phyloP scores from a whole-genome alignment of 1,140 invertebrate species.

The Pectinophora gossypiella region DNA sequence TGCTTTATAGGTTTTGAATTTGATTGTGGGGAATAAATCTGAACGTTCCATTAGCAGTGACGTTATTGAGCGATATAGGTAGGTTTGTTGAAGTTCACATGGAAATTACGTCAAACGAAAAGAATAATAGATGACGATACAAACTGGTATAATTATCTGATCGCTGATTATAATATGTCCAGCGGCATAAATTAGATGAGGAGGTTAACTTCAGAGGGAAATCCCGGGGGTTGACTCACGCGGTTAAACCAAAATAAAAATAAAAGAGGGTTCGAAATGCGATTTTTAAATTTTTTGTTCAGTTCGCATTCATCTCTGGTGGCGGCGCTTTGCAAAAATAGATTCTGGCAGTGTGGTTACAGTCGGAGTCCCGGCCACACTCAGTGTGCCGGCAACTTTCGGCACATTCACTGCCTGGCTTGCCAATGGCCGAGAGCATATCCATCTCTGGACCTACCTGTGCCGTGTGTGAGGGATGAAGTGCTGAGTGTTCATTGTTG shows the following conservation, averaged over 20 bases:
- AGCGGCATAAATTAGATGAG: no score
- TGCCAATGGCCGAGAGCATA: not conserved
- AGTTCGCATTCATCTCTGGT: conserved; percentile 53
- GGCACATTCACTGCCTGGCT: conserved; percentile 31
- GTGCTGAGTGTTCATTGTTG: conserved; percentile 24
- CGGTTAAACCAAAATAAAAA: no score
- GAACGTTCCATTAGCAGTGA: conserved; percentile 42
- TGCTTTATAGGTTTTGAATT: conserved; percentile 33
- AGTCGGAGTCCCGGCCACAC: conserved; percentile 56
- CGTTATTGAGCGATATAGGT: no score
- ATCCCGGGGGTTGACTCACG: no score
- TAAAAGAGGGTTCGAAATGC: no score
- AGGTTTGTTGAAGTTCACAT: not conserved
- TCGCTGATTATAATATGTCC: no score
- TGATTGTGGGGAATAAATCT: conserved; percentile 39
- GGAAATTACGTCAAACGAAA: not conserved
- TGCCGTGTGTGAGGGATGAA: not conserved
- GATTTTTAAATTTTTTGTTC: conserved; percentile 34
- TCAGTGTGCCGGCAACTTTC: conserved; percentile 58
- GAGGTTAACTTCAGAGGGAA: no score
- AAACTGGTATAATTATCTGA: no score
- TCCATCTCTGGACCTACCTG: not conserved
- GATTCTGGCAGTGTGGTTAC: conserved; percentile 64
- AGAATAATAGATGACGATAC: no score
- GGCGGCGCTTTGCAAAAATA: conserved; percentile 73